phyloP scores from a whole-genome alignment of 2,888 invertebrate genomes.

The Tuta absoluta region DNA sequence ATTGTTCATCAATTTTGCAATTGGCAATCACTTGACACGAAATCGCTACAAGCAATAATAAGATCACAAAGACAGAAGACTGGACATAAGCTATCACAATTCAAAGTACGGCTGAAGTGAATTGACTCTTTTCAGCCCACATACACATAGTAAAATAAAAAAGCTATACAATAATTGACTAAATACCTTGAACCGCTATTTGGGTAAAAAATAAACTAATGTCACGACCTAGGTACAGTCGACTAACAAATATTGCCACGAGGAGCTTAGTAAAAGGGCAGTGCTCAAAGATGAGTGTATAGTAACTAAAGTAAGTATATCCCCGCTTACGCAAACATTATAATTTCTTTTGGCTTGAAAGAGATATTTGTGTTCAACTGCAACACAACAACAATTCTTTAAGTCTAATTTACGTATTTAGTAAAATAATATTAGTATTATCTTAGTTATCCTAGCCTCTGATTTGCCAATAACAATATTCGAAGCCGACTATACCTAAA shows the following conservation, averaged over 20 bases:
- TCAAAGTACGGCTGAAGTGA: conserved; percentile 51
- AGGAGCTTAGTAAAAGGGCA: conserved; percentile 14
- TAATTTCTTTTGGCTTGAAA: conserved; percentile 16
- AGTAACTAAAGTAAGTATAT: neutral
- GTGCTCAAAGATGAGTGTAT: conserved; percentile 18
- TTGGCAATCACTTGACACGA: conserved; percentile 12
- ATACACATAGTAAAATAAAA: conserved; percentile 50
- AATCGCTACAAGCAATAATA: conserved; percentile 17
- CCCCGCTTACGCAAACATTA: conserved; percentile 12
- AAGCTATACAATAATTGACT: conserved; percentile 79
- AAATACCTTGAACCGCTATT: conserved; percentile 76
- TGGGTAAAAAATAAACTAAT: conserved; percentile 66
- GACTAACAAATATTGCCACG: neutral
- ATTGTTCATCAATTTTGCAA: conserved; percentile 11
- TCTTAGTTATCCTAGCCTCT: conserved; percentile 22
- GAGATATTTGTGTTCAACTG: neutral
- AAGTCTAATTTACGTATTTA: conserved; percentile 19
- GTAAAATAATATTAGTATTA: conserved; percentile 17
- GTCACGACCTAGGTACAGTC: conserved; percentile 50
- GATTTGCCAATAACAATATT: neutral
- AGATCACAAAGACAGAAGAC: conserved; percentile 12
- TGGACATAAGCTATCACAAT: conserved; percentile 57
- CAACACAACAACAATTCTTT: conserved; percentile 7
- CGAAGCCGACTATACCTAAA: conserved; percentile 43
- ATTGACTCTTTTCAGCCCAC: conserved; percentile 49